These are phyloP conservation scores for Apotomis betuletana DNA, from an alignment of 2,888 invertebrate genomes.

Conservation along the genomic window DNA sequence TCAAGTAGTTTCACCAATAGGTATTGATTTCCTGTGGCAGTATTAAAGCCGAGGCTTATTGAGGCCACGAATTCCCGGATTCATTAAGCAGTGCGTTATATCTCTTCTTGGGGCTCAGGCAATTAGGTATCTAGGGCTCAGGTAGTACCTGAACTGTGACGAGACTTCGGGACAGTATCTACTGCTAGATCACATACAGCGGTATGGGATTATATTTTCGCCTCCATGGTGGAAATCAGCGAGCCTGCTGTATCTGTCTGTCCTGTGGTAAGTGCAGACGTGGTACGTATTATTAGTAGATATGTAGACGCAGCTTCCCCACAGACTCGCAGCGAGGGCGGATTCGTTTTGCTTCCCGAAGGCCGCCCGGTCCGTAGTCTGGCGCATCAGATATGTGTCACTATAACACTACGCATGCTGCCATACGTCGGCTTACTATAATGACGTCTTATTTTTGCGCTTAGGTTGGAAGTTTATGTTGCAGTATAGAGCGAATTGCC, in stretches of 20 bases:
- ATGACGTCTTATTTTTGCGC: not conserved
- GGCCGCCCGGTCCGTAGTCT: constrained; percentile 74
- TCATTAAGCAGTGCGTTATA: too few relatives aligned
- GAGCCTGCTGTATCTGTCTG: not conserved
- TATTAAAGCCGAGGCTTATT: too few relatives aligned
- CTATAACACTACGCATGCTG: constrained; percentile 66
- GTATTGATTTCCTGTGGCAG: too few relatives aligned
- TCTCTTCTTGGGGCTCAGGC: too few relatives aligned
- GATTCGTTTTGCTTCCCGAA: constrained; percentile 75
- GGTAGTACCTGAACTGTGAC: too few relatives aligned
- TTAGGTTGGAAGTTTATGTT: not conserved
- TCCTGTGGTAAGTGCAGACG: constrained; percentile 5
- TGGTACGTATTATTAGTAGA: not conserved
- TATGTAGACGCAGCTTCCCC: constrained; percentile 45
- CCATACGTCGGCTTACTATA: constrained; percentile 10
- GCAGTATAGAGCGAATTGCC: not conserved
- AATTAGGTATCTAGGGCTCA: too few relatives aligned
- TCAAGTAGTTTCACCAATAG: too few relatives aligned
- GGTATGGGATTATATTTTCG: too few relatives aligned
- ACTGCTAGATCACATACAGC: too few relatives aligned
- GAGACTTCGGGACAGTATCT: too few relatives aligned
- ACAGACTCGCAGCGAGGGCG: constrained; percentile 52
- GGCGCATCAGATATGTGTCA: constrained; percentile 78
- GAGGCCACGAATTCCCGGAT: too few relatives aligned
- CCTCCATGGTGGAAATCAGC: not conserved